A percentile compares a stretch with the other conserved stretches of the same genome.
phyloP scores from a whole-genome alignment of 2,888 invertebrate species.

The Latrodectus hesperus region DNA sequence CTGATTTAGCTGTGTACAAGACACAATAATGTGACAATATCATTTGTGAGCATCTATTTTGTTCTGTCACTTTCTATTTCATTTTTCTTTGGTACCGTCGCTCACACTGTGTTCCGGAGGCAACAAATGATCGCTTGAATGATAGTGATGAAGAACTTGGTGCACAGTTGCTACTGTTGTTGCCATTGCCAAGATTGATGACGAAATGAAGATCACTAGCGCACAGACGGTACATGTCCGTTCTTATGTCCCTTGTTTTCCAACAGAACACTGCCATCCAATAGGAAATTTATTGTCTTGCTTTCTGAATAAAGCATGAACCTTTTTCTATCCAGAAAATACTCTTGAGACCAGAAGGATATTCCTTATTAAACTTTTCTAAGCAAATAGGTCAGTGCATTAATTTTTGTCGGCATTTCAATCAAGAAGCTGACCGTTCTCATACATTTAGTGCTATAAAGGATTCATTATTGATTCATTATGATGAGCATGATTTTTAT shows the following conservation, averaged over 20 bases:
- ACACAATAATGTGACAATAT: slow-evolving; percentile 52
- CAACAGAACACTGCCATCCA: slow-evolving; percentile 40
- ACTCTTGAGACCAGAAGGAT: neutral
- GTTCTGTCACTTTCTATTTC: slow-evolving; percentile 54
- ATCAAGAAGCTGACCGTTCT: no score
- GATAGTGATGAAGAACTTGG: slow-evolving; percentile 65
- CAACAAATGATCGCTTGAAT: slow-evolving; percentile 62
- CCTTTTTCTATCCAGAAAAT: neutral
- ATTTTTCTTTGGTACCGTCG: slow-evolving; percentile 31
- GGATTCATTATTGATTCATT: no score
- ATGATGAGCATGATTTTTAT: no score
- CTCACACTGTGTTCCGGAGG: slow-evolving; percentile 33
- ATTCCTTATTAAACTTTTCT: neutral
- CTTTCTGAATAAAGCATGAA: slow-evolving; percentile 14
- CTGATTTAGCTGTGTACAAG: neutral
- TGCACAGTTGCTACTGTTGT: slow-evolving; percentile 49
- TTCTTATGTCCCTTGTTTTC: slow-evolving; percentile 48
- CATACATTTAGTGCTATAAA: no score
- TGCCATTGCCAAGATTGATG: slow-evolving; percentile 59
- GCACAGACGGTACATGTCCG: slow-evolving; percentile 56
- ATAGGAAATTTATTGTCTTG: slow-evolving; percentile 43
- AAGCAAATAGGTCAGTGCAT: neutral
- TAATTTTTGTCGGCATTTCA: no score
- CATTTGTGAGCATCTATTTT: slow-evolving; percentile 46
- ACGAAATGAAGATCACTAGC: slow-evolving; percentile 57